Conservation (phyloP, 1,140 invertebrate genomes). For the Chironomus tepperi region DNA sequence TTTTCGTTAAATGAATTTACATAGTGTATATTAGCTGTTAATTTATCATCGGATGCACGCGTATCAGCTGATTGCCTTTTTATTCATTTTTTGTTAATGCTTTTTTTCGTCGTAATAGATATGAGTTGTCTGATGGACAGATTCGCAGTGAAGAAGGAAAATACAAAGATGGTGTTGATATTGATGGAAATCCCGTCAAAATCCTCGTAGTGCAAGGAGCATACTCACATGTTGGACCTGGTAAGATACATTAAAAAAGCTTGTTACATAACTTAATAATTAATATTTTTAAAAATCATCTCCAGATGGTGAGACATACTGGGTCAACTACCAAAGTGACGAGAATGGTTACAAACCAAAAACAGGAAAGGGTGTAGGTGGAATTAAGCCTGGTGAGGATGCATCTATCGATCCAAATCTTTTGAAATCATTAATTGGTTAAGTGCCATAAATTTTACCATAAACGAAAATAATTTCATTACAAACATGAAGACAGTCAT, state of each 20-base stretch:
- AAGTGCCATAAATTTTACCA: not conserved
- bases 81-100: not conserved
- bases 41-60: too few species aligned
- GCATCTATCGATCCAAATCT: slow-evolving; percentile 24
- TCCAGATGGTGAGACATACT: slow-evolving; percentile 25
- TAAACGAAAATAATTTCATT: too few species aligned
- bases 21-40: too few species aligned
- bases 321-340: slow-evolving; percentile 24
- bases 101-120: slow-evolving; percentile 15
- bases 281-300: not conserved
- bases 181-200: slow-evolving; percentile 3
- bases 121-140: slow-evolving; percentile 25
- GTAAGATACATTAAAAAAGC: not conserved
- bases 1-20: too few species aligned
- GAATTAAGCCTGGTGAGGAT: slow-evolving; percentile 24
- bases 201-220: slow-evolving; percentile 18
- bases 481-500: too few species aligned
- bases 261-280: not conserved
- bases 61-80: not conserved
- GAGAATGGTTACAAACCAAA: slow-evolving; percentile 25
- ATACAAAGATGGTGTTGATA: not conserved
- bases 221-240: slow-evolving; percentile 22
- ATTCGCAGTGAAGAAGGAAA: slow-evolving; percentile 22
- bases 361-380: slow-evolving; percentile 24
- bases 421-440: slow-evolving; percentile 25